Evolutionary conservation across 2,113 vertebrate species (phyloP), one percentile per base, ranked within the genome.

Genomic region (Varanus salvator): DNA sequence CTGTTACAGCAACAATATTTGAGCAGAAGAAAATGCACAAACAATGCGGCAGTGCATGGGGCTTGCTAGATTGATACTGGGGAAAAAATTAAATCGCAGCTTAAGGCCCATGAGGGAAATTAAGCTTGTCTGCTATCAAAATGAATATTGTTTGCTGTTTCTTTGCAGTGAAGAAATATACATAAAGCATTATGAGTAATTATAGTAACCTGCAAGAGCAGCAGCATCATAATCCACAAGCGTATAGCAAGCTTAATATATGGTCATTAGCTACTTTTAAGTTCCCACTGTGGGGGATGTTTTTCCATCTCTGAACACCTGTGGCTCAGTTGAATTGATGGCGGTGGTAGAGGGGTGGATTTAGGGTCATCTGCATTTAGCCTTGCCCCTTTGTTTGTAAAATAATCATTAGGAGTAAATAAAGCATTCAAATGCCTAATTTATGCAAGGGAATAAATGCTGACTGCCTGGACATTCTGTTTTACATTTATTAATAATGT

Each of bases 161-260:
- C 87, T 92, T 85, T 90, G 48, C 27, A 69, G 38, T 52, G 8
- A 68, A 68, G 19, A 80, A 4, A 87, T 69, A 84, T 88, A 85
- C 23, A 87, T 88, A 81, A 71, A 93, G 78, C 68, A 57, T 66
- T 71, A n/a, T 85, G 90, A 95, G 86, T 88, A 86, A 92, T 80
- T 87, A 25, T 69, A 86, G 87, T 12, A 80, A 80, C 66, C 77
- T 48, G 69, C 66, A 60, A 93, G 38, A 87, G 25, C 54, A 87
- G 68, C 74, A 84, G 74, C 29, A 80, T 85, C 64, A 57, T 84
- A 54, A 90, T 57, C 81, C 90, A 15, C 82, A 64, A 93, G 54
- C 77, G 68, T 83, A 34, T 0, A 0, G 69, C 21, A 71, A 78
- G 29, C 74, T 69, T 81, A 29, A 9, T 52, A 17, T 38, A 85